These are phyloP conservation scores for Linnaemya tessellans DNA, from an alignment of 2,888 invertebrate genomes.

Conservation along the genomic window DNA sequence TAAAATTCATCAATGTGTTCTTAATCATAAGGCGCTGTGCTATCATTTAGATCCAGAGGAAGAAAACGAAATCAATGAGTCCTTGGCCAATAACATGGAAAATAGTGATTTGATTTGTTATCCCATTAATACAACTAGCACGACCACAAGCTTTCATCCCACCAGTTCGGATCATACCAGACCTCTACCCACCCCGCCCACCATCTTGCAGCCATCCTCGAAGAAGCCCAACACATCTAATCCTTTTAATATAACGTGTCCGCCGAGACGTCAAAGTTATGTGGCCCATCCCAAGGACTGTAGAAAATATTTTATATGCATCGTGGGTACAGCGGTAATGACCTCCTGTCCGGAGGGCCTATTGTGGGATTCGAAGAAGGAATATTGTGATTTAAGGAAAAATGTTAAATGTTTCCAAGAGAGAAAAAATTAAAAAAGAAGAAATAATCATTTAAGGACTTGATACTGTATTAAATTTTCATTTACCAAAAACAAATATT, in stretches of 20 bases:
- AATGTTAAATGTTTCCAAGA: constrained; percentile 75
- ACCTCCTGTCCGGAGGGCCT: constrained; percentile 80
- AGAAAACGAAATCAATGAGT: constrained; percentile 8
- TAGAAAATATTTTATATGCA: constrained; percentile 81
- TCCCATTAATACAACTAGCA: constrained; percentile 1
- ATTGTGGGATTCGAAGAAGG: constrained; percentile 78
- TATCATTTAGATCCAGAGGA: constrained; percentile 68
- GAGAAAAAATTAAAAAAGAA: neutral
- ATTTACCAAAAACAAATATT: neutral
- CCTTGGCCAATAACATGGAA: neutral
- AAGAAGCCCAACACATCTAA: constrained; percentile 18
- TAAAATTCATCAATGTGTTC: constrained; percentile 77
- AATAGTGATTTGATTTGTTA: constrained; percentile 16
- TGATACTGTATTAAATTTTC: neutral
- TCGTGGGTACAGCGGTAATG: constrained; percentile 78
- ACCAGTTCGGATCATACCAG: constrained; percentile 59
- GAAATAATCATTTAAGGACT: neutral
- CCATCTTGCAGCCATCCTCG: neutral
- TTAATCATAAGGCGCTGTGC: constrained; percentile 75
- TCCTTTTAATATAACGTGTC: constrained; percentile 74
- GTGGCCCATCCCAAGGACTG: constrained; percentile 79
- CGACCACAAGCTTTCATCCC: constrained; percentile 44
- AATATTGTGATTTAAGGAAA: constrained; percentile 77
- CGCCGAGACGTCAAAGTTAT: constrained; percentile 77
- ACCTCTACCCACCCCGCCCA: neutral